Conservation (phyloP, 2,113 vertebrate genomes). For the Brienomyrus brachyistius region DNA sequence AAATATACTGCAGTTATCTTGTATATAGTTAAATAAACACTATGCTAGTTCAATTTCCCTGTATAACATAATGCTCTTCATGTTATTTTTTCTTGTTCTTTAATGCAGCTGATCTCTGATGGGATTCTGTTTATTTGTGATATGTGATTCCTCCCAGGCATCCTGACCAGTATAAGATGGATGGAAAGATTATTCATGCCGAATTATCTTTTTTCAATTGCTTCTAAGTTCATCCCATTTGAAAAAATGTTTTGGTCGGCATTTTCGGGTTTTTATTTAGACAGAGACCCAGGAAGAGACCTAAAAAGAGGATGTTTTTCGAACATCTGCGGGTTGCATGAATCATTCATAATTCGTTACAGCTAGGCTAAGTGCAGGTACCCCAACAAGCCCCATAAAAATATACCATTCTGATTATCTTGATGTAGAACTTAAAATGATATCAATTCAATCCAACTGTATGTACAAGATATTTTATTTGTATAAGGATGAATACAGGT, state of each 20-base stretch:
- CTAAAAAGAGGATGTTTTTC: not conserved
- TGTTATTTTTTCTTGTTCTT: not conserved
- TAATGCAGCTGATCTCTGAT: not conserved
- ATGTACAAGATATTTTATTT: not conserved
- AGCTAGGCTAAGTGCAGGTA: not conserved
- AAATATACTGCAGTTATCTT: too few relatives aligned
- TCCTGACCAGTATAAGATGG: not conserved
- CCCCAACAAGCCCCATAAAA: not conserved
- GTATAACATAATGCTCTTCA: too few relatives aligned
- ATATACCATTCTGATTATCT: not conserved
- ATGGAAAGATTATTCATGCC: not conserved
- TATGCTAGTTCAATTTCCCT: too few relatives aligned
- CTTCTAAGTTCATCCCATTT: not conserved
- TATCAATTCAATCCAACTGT: not conserved
- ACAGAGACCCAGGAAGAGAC: not conserved
- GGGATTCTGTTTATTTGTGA: not conserved
- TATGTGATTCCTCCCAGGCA: not conserved
- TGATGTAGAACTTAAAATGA: not conserved
- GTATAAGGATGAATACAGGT: too few relatives aligned
- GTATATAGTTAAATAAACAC: too few relatives aligned
- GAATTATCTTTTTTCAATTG: not conserved
- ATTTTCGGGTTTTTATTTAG: not conserved
- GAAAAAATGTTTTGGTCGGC: not conserved
- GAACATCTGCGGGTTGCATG: not conserved
- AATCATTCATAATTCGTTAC: not conserved